These are phyloP conservation scores for Thalassophryne amazonica DNA, from an alignment of 2,797 vertebrate species.

Conservation along the genomic window DNA sequence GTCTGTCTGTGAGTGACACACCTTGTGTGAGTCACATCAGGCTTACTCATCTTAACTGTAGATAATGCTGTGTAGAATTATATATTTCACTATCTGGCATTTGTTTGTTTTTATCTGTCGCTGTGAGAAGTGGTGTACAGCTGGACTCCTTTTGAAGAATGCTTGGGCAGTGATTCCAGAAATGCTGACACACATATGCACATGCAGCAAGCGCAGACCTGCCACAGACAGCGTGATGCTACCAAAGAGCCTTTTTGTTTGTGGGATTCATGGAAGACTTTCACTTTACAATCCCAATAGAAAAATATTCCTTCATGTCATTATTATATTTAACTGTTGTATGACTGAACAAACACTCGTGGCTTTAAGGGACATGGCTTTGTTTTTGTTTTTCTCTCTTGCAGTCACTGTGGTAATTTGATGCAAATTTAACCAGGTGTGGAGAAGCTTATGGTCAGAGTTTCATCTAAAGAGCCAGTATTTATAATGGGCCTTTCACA, in stretches of 20 bases:
- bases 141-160: constrained; percentile 14
- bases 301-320: not conserved
- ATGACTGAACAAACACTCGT: no score
- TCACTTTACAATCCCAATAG: not conserved
- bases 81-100: not conserved
- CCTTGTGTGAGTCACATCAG: not conserved
- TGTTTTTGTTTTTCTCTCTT: no score
- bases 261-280: constrained; percentile 9
- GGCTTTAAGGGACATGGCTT: no score
- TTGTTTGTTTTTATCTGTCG: not conserved
- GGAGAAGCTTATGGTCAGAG: no score
- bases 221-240: constrained; percentile 30
- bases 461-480: no score
- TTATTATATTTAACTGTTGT: no score
- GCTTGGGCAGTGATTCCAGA: constrained; percentile 40
- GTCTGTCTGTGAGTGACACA: not conserved
- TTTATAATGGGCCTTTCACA: no score
- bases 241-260: constrained; percentile 15
- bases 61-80: constrained; percentile 15
- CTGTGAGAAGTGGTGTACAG: not conserved
- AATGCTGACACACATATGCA: constrained; percentile 51
- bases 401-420: no score
- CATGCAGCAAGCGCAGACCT: constrained; percentile 61
- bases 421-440: no score
- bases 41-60: constrained; percentile 3